A percentile compares a stretch with the other conserved stretches of the same genome.
phyloP scores from a whole-genome alignment of 2,888 invertebrate species.

The Piscicola geometra region DNA sequence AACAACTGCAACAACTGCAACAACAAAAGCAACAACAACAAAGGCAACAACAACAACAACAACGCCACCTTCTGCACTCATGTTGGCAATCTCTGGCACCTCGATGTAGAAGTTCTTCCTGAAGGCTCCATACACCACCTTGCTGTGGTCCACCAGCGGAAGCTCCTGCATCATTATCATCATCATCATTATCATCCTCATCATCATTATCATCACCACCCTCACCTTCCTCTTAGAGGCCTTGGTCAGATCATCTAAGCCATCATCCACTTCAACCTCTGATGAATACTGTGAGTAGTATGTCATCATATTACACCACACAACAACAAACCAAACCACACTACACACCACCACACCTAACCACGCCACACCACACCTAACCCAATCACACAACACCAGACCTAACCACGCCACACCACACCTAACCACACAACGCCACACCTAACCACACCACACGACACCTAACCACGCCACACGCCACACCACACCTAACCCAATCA shows the following conservation, averaged over 20 bases:
- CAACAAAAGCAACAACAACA: not conserved
- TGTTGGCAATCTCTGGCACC: constrained; percentile 85
- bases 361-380: not conserved
- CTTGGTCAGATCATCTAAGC: not conserved
- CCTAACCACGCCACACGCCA: constrained; percentile 11
- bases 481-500: not conserved
- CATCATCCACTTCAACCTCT: not conserved
- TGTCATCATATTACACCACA: no score
- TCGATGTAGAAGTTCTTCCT: constrained; percentile 96
- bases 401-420: constrained; percentile 11
- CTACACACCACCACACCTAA: not conserved
- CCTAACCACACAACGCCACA: constrained; percentile 10
- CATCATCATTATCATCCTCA: constrained; percentile 84
- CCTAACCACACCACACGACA: constrained; percentile 2
- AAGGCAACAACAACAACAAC: no score
- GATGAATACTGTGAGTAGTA: not conserved
- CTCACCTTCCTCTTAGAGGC: not conserved
- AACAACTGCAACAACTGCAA: not conserved
- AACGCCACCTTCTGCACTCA: constrained; percentile 69
- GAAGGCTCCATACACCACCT: constrained; percentile 80
- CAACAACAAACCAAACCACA: no score
- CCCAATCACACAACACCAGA: not conserved
- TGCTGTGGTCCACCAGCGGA: constrained; percentile 53
- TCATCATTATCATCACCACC: not conserved
- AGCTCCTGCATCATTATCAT: constrained; percentile 79